Evolutionary conservation across 1,140 invertebrate genomes (phyloP), one percentile per base, ranked within the genome.

Genomic region (Papilio dardanus): DNA sequence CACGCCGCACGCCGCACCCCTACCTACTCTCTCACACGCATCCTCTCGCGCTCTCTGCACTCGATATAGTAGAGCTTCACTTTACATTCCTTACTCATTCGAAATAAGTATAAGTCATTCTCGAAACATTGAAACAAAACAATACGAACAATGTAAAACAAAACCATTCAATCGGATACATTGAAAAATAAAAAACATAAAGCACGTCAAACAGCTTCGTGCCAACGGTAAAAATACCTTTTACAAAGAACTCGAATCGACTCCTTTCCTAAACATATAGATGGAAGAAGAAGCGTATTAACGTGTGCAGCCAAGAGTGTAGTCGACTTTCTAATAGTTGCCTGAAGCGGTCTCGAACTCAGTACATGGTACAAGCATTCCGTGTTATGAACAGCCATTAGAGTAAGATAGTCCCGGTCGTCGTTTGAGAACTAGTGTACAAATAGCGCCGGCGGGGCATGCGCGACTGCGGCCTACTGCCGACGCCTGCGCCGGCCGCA

Each of bases 161-260:
- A 86, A 91, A 92, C 86, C 90, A 90, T 87, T 91, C 87, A 90
- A 90, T 88, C 77, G 82, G n/a, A n/a, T 90, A 92, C 88, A 91
- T 80, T 82, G 88, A 86, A 90, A 86, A 86, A 87, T 90, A 91
- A 83, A 87, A 84, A 87, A 92, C 89, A 93, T 87, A 89, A 86
- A 93, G 91, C 91, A 93, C 91, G 90, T 92, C 89, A 92, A 93
- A 93, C 88, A 93, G 90, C 88, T 88, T 93, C 90, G 91, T 92
- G 89, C 88, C 79, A 91, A 90, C 88, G 86, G 89, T 83, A 82
- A 90, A 85, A 86, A 77, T 88, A 83, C 88, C 77, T 77, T 85
- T 84, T 80, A 90, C 87, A 91, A 86, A 91, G 79, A 89, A 82
- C 79, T 81, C 81, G 78, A 87, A 86, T 87, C 82, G 79, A 78